Conservation (phyloP, 1,140 invertebrate genomes). For the Panulirus ornatus region DNA sequence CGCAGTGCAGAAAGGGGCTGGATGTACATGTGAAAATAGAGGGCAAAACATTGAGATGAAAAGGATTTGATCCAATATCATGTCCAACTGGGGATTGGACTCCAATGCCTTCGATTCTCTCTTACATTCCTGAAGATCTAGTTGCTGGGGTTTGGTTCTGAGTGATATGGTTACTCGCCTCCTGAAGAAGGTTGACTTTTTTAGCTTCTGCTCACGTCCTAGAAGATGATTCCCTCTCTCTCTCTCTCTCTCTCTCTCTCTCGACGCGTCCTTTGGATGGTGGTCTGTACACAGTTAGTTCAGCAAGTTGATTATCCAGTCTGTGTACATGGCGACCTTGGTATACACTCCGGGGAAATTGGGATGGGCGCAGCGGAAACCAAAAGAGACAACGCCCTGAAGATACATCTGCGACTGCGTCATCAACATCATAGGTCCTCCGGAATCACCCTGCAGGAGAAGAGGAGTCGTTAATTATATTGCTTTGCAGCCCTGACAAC, state of each 20-base stretch:
- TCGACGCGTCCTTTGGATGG: no score
- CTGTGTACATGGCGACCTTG: conserved; percentile 81
- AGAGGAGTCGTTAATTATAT: no score
- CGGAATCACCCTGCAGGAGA: conserved; percentile 80
- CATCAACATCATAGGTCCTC: conserved; percentile 79
- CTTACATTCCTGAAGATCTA: no score
- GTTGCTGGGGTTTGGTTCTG: not conserved
- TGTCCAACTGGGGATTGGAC: not conserved
- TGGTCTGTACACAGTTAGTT: conserved; percentile 3
- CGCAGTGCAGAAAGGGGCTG: no score
- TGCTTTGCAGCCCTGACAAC: no score
- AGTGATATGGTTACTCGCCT: not conserved
- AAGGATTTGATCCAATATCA: not conserved
- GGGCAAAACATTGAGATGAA: no score
- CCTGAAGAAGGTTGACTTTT: not conserved
- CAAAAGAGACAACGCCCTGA: conserved; percentile 88
- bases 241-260: not conserved
- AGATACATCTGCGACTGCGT: conserved; percentile 73
- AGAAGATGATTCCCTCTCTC: not conserved
- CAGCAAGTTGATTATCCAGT: conserved; percentile 77
- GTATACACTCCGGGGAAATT: conserved; percentile 89
- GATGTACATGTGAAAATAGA: no score
- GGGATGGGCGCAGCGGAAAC: conserved; percentile 85
- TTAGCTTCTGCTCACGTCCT: not conserved
- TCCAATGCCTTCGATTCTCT: not conserved